Base-by-base conservation (phyloP, 2,797 vertebrate genomes). In the Characodon lateralis region DNA sequence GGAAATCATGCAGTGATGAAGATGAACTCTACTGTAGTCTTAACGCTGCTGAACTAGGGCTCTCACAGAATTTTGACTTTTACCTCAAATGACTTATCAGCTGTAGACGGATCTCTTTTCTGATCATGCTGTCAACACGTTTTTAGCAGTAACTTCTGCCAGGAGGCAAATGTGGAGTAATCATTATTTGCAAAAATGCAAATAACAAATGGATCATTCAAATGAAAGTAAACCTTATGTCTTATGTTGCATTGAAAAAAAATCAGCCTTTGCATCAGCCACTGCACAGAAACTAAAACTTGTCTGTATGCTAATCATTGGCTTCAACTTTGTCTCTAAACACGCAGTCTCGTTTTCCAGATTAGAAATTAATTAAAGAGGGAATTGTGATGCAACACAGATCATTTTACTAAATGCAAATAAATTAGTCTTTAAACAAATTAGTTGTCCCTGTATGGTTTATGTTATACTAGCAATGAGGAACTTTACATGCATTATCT, bases 161-260 rank as follows among this genome's bases (percentile, higher is more conserved):
- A 1, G 12, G 41, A 69, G 66, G 24, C 41, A 69, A 69, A 69
- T 13, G 12, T 46, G 22, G 66, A 69, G 66, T 46, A 46, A n/a
- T 7, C 63, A 76, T 70, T 3, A 10, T 71, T 22, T 87, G 84
- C 83, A 65, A 26, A 78, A 28, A 89, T 76, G 87, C 78, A 87
- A 91, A 92, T 88, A 85, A 85, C 86, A 89, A 75, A 69, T 65
- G 3, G 76, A 61, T 78, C 78, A 89, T 86, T 90, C 83, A 82
- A 88, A 92, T 90, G 69, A 89, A 88, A 84, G 82, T 77, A 56
- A 79, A 78, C 72, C 51, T 53, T 73, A 58, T 69, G 81, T 85
- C 80, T 90, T 70, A 87, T 87, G 84, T 73, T 78, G 80, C 78
- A 73, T 48, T 8, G 35, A 77, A 51, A 76, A 78, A 77, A 78